Evolutionary conservation across 2,797 vertebrate genomes (phyloP).

Genomic region (Xiphophorus birchmanni): DNA sequence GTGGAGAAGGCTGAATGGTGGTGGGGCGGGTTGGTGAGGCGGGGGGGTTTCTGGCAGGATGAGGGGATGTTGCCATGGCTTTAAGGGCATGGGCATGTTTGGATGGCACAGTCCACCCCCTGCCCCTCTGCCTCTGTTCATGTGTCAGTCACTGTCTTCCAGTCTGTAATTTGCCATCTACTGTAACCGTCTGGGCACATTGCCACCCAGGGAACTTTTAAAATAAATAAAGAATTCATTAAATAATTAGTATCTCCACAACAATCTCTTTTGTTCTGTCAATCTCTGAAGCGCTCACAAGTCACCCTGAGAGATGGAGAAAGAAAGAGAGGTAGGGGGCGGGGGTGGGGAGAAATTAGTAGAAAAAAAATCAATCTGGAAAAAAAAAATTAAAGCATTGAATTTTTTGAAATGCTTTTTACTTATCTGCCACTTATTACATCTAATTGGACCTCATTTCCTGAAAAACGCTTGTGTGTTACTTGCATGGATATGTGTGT

Average conservation of each 20-base stretch:
- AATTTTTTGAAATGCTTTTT: slow-evolving; percentile 78
- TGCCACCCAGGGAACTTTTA: slow-evolving; percentile 78
- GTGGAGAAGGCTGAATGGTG: slow-evolving; percentile 15
- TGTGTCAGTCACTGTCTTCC: slow-evolving; percentile 79
- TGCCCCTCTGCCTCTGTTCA: slow-evolving; percentile 72
- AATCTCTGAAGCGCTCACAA: slow-evolving; percentile 74
- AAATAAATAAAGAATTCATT: slow-evolving; percentile 85
- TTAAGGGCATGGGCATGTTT: slow-evolving; percentile 76
- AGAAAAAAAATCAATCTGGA: slow-evolving; percentile 75
- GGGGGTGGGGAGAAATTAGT: slow-evolving; percentile 51
- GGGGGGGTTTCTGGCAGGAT: slow-evolving; percentile 33
- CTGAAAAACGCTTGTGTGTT: slow-evolving; percentile 46
- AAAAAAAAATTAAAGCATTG: slow-evolving; percentile 75
- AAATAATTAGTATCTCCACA: slow-evolving; percentile 82
- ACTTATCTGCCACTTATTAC: slow-evolving; percentile 76
- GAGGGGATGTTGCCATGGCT: slow-evolving; percentile 62
- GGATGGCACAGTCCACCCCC: slow-evolving; percentile 72
- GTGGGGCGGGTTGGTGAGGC: background rate
- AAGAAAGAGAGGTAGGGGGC: slow-evolving; percentile 33
- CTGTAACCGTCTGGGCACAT: slow-evolving; percentile 76
- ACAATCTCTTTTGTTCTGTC: slow-evolving; percentile 83
- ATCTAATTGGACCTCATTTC: slow-evolving; percentile 84
- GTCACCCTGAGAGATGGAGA: slow-evolving; percentile 65
- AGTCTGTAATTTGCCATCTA: slow-evolving; percentile 81
- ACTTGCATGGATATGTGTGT: slow-evolving; percentile 6